Base-by-base conservation (phyloP, 2,888 invertebrate species). In the Mycalesis mineus region DNA sequence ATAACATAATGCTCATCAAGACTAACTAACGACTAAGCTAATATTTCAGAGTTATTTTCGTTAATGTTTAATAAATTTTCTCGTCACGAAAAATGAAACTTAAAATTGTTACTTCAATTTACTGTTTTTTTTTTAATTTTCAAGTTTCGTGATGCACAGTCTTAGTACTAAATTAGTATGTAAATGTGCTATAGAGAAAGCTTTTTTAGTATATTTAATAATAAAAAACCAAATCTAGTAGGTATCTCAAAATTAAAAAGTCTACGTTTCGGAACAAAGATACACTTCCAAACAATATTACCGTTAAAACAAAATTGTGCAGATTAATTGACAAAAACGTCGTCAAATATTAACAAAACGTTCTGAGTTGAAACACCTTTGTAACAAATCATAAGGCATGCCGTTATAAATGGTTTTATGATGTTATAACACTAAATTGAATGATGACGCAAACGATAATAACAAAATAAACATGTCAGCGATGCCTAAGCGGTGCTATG, bases 401-500 rank as follows among this genome's bases (percentile, higher is more conserved):
- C 55, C 55, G 31, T 39, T 9, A 13, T 49, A 14, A 37, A 44
- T 47, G 37, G 17, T 44, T 47, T 47, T 9, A 47, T 60, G 60
- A 60, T 37, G 8, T 37, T 9, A 22, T 48, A 52, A 33, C 29
- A 57, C 54, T 58, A 60, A 33, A 70, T 68, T 64, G 65, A 72
- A 82, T 83, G 84, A 80, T 83, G 82, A 74, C 62, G 88, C 85
- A 88, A 87, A 77, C 73, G 4, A 87, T 75, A 75, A 31, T 41
- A 63, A 65, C 41, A 57, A 82, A 80, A 73, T 63, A 60, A 75
- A 77, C 73, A 64, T 54, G 55, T 62, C 77, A 86, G 88, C 88
- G 71, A 86, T 87, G 86, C 83, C 73, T 71, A 72, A 86, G 86
- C 88, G 68, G 86, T 86, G 84, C 79, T 64, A 64, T 63, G 65